phyloP scores from a whole-genome alignment of 2,797 vertebrate genomes.

The Momotus momota region DNA sequence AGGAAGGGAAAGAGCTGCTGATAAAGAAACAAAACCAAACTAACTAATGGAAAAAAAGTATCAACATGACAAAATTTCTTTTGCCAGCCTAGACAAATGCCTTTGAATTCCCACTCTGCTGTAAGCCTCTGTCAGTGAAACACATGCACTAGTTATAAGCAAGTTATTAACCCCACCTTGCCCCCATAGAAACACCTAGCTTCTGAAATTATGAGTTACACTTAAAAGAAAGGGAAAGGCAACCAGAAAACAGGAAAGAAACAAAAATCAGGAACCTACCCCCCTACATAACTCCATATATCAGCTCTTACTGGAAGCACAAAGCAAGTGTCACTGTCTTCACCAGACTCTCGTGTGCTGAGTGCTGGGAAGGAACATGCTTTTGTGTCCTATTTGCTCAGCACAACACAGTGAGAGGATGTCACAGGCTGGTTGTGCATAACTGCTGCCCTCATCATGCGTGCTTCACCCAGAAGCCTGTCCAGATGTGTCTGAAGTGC shows the following conservation, averaged over 20 bases:
- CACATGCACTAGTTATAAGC: not conserved
- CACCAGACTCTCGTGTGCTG: not conserved
- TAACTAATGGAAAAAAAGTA: not conserved
- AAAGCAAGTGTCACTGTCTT: not conserved
- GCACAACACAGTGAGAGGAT: too few relatives aligned
- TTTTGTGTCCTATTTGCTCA: not conserved
- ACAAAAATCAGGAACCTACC: not conserved
- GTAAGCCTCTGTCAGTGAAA: not conserved
- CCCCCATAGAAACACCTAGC: not conserved
- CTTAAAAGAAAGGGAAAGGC: not conserved
- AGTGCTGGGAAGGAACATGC: not conserved
- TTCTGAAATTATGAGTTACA: not conserved
- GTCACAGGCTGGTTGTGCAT: not conserved
- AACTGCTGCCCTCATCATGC: accelerated
- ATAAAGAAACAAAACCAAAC: not conserved
- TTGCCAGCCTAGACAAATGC: not conserved
- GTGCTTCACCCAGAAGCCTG: not conserved
- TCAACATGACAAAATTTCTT: not conserved
- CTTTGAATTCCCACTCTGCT: not conserved
- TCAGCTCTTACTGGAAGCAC: not conserved
- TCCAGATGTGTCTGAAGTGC: not conserved
- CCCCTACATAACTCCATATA: not conserved
- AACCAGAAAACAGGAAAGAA: not conserved
- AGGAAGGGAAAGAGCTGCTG: not conserved
- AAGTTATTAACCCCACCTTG: not conserved